Evolutionary conservation across 2,888 invertebrate genomes (phyloP), one percentile per base, ranked within the genome.

Genomic region (Tenthredo amoena): DNA sequence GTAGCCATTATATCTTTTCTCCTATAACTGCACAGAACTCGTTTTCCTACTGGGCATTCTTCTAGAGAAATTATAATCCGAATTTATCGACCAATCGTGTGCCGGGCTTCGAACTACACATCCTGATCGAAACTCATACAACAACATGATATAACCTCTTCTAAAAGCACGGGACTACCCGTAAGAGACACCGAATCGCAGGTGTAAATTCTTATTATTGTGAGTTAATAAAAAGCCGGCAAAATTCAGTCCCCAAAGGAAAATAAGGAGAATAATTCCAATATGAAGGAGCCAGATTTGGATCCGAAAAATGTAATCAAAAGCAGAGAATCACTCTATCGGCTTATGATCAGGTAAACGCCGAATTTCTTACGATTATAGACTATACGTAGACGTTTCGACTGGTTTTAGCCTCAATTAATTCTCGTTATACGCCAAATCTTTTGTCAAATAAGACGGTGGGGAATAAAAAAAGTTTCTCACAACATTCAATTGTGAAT

Each of bases 261-360:
- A 87, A 89, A 87, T 76, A 85, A 34, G 58, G 88, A 88, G 58
- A 84, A 86, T 79, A 62, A 85, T 72, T 86, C 86, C 81, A 81
- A 85, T 71, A 94, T 93, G 92, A 94, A 95, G 88, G 95, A 95
- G 86, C 92, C 94, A 84, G 94, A 94, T 85, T 91, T 96, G 7
- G 97, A 97, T 91, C 95, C 96, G 0, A 96, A 95, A 91, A 98
- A 98, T 93, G 95, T 98, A 83, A 96, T 98, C 6, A 98, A 98
- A 94, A 98, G 97, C 92, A 95, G 98, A 86, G 99, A 99, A 92
- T 94, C 97, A 87, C 95, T 99, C 74, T 99, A 99, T 92, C 96
- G 98, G 85, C 95, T 99, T 90, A 98, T 99, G 88, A 98, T 99
- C 90, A 98, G 99, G 99, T 97, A 93, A 91, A 88, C 21, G 65